A percentile compares a stretch with the other conserved stretches of the same genome.
phyloP scores from a whole-genome alignment of 2,113 vertebrate genomes.

The Cyprinus carpio region DNA sequence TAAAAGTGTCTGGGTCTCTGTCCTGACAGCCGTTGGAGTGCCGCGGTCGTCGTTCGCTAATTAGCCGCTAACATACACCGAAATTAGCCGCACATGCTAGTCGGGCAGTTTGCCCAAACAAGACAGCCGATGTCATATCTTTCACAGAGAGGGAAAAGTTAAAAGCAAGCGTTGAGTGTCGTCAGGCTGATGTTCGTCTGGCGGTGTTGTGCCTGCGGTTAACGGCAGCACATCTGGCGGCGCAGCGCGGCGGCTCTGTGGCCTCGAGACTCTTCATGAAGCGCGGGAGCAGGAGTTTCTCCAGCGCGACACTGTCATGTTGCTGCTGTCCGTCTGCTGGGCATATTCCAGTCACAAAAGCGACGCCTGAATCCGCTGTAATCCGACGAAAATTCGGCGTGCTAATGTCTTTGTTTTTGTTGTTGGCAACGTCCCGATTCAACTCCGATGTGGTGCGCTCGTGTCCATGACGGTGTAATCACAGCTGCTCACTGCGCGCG shows the following conservation, averaged over 20 bases:
- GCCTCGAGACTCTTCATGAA: slow-evolving; percentile 71
- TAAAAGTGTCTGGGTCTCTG: slow-evolving; percentile 30
- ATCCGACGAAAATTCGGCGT: not conserved
- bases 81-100: slow-evolving; percentile 46
- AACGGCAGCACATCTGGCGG: slow-evolving; percentile 53
- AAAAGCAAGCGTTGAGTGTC: not conserved
- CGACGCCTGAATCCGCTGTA: slow-evolving; percentile 11
- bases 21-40: slow-evolving; percentile 33
- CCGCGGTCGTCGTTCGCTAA: slow-evolving; percentile 31
- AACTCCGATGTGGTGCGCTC: slow-evolving; percentile 42
- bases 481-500: slow-evolving; percentile 54
- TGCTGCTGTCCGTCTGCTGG: slow-evolving; percentile 41
- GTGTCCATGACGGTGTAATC: slow-evolving; percentile 55
- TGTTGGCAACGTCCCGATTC: slow-evolving; percentile 36
- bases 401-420: slow-evolving; percentile 47
- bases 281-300: slow-evolving; percentile 58
- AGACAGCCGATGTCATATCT: slow-evolving; percentile 13
- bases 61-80: slow-evolving; percentile 39
- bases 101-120: slow-evolving; percentile 28
- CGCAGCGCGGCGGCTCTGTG: slow-evolving; percentile 67
- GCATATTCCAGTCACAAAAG: slow-evolving; percentile 8
- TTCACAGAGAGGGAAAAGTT: not conserved
- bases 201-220: slow-evolving; percentile 31
- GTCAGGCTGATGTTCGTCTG: slow-evolving; percentile 2
- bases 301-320: slow-evolving; percentile 64